These are phyloP conservation scores for Oenanthe melanoleuca DNA, from an alignment of 2,113 vertebrate genomes.

Conservation along the genomic window DNA sequence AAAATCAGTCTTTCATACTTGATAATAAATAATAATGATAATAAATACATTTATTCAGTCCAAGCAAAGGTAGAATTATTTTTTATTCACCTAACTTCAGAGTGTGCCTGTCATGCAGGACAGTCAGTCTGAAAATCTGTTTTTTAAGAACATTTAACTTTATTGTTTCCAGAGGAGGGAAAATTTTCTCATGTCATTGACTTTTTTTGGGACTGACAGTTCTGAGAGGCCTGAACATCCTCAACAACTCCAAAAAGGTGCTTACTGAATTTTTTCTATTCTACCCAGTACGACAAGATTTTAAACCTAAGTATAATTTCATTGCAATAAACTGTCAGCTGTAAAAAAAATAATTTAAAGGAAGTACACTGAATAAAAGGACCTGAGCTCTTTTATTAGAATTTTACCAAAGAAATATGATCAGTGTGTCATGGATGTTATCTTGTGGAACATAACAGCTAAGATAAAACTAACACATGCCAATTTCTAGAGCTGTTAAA, in stretches of 20 bases:
- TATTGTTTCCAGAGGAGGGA: not conserved
- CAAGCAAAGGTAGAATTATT: not conserved
- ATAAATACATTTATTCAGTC: not conserved
- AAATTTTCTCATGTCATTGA: not conserved
- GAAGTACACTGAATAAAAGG: not conserved
- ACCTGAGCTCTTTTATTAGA: not conserved
- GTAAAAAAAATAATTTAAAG: not conserved
- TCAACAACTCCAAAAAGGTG: not conserved
- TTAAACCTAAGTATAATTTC: not conserved
- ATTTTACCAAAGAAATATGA: not conserved
- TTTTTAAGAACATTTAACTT: not conserved
- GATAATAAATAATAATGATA: too few relatives aligned
- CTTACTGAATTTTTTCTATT: not conserved
- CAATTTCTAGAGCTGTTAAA: not conserved
- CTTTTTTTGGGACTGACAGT: not conserved
- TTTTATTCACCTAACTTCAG: not conserved
- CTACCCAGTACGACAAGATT: not conserved
- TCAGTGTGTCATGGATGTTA: not conserved
- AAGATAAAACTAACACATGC: not conserved
- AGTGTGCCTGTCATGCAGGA: not conserved
- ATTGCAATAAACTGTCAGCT: not conserved
- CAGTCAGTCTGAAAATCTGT: not conserved
- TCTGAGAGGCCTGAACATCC: not conserved
- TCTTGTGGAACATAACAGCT: not conserved
- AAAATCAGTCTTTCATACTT: not conserved